Base-by-base conservation (phyloP, 2,797 vertebrate genomes). In the Adrianichthys oophorus region DNA sequence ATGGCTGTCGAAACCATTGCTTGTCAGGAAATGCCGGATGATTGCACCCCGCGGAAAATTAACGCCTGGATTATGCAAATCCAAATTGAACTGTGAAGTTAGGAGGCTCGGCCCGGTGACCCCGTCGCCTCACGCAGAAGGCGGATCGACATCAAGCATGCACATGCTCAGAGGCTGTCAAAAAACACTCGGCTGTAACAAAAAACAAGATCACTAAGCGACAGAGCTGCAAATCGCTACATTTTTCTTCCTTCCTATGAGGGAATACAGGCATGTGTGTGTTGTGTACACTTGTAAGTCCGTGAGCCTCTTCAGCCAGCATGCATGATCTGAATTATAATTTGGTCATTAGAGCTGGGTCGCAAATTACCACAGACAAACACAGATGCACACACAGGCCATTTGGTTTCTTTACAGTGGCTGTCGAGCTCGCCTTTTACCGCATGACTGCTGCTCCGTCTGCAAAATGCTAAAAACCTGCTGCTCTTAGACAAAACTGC, bases 11-110 rank as follows among this genome's bases (percentile, higher is more conserved):
- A 70, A 83, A 74, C 77, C 54, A n/a, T 88, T 84, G 88, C 85
- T 86, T 90, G 85, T 85, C 66, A 61, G 78, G 79, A 84, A 74
- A 69, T 18, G n/a, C 56, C 0, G 75, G 65, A 70, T 58, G 80
- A 76, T 69, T 76, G 72, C 77, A 49, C 83, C 77, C 82, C 10
- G 65, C 53, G 82, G 78, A 87, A 37, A 85, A 89, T 89, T 84
- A 87, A 45, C 49, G 44, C 51, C 65, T 8, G 77, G 86, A 90
- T 90, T 89, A 90, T 90, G 85, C 72, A 86, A 89, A 90, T 86
- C 87, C 80, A 85, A 88, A 88, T 87, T 85, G 84, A 87, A 89
- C 85, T 82, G 78, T 78, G 85, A 81, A 80, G 80, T 79, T 83
- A 81, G 85, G 85, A 80, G 76, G 79, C 82, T 84, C 73, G 68